Evolutionary conservation across 2,888 invertebrate genomes (phyloP).

Genomic region (Parascotia fuliginaria): DNA sequence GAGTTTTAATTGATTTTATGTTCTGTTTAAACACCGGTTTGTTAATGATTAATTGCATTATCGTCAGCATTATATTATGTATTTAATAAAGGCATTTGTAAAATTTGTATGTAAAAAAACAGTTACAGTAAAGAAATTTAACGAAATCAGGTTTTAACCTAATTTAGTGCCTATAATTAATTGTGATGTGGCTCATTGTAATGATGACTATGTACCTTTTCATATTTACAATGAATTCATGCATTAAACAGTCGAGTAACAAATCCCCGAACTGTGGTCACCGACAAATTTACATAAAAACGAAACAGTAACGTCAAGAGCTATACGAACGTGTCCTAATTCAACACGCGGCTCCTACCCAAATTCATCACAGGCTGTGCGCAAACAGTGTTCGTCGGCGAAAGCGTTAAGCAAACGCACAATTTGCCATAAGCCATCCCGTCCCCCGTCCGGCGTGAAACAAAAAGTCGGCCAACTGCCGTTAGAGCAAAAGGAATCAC

Average conservation of each 20-base stretch:
- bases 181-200: too few relatives aligned
- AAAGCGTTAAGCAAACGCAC: constrained; percentile 69
- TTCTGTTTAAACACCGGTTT: constrained; percentile 17
- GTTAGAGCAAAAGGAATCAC: constrained; percentile 82
- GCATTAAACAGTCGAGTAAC: constrained; percentile 10
- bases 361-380: constrained; percentile 72
- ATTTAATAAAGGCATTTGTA: too few relatives aligned
- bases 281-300: constrained; percentile 46
- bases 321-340: constrained; percentile 66
- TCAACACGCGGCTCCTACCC: constrained; percentile 69
- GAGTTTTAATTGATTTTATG: constrained; percentile 32
- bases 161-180: too few relatives aligned
- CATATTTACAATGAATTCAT: neutral
- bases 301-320: constrained; percentile 48
- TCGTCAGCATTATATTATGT: neutral
- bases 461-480: constrained; percentile 71
- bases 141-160: too few relatives aligned
- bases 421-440: constrained; percentile 62
- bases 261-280: constrained; percentile 30
- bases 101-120: too few relatives aligned
- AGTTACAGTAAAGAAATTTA: too few relatives aligned
- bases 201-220: too few relatives aligned
- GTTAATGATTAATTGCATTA: constrained; percentile 2
- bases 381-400: constrained; percentile 66
- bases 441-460: constrained; percentile 41